phyloP scores from a whole-genome alignment of 2,113 vertebrate genomes.

The Spea bombifrons region DNA sequence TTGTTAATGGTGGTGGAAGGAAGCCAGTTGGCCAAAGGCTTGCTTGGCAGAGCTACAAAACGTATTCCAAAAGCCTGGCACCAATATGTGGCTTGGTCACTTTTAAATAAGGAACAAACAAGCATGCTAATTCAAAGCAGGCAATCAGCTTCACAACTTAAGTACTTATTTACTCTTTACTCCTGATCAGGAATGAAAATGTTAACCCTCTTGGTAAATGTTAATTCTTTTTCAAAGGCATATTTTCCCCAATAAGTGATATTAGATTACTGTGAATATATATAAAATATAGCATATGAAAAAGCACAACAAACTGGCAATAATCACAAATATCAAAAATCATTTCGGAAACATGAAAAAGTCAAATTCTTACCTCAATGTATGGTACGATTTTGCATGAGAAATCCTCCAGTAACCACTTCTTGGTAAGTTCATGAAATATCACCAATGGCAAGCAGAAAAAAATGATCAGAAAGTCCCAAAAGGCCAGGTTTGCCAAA shows the following conservation, averaged over 20 bases:
- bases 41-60: slow-evolving; percentile 57
- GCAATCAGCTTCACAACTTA: background rate
- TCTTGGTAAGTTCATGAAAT: slow-evolving; percentile 89
- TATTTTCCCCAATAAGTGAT: too few relatives aligned
- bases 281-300: too few relatives aligned
- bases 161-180: slow-evolving; percentile 1
- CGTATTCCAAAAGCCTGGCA: slow-evolving; percentile 55
- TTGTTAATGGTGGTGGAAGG: slow-evolving; percentile 55
- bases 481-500: slow-evolving; percentile 91
- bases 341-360: too few relatives aligned
- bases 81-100: slow-evolving; percentile 51
- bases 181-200: too few relatives aligned
- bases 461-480: slow-evolving; percentile 92
- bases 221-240: too few relatives aligned
- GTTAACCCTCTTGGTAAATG: too few relatives aligned
- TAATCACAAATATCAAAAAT: too few relatives aligned
- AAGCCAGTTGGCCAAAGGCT: slow-evolving; percentile 61
- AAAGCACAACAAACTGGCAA: too few relatives aligned
- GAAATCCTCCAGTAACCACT: slow-evolving; percentile 91
- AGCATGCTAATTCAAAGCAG: slow-evolving; percentile 26
- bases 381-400: slow-evolving; percentile 95
- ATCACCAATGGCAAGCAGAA: slow-evolving; percentile 93
- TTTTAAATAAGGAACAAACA: slow-evolving; percentile 54
- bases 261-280: too few relatives aligned
- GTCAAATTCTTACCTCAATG: slow-evolving; percentile 80